These are phyloP conservation scores for Neodiprion fabricii DNA, from an alignment of 1,140 invertebrate species.

Conservation along the genomic window DNA sequence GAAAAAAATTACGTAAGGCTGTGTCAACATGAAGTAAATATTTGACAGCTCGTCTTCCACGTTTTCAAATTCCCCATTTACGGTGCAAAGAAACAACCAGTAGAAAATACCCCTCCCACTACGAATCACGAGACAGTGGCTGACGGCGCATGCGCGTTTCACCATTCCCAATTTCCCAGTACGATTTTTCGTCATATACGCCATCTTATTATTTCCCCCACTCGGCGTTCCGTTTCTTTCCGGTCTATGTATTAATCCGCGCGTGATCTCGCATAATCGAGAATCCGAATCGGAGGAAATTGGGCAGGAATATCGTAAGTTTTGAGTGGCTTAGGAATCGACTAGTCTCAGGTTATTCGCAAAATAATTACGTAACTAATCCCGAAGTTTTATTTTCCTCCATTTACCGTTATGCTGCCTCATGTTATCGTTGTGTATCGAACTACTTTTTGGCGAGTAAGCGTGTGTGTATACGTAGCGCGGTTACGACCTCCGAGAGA, in stretches of 20 bases:
- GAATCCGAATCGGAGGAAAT: neutral
- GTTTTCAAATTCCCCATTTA: neutral
- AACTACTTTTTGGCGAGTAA: constrained; percentile 38
- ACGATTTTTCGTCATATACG: neutral
- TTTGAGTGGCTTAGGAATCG: neutral
- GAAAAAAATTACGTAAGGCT: no score
- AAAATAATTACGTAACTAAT: no score
- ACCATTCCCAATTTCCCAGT: neutral
- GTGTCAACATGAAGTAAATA: no score
- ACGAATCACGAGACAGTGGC: neutral
- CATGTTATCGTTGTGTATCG: constrained; percentile 1
- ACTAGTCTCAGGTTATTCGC: no score
- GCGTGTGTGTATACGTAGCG: constrained; percentile 32
- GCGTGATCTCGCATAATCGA: neutral
- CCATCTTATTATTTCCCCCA: neutral
- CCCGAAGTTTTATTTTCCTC: no score
- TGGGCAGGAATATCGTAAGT: neutral
- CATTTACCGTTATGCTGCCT: no score
- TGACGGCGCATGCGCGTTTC: neutral
- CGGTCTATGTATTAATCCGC: neutral
- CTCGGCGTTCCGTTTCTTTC: neutral
- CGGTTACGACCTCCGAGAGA: constrained; percentile 38
- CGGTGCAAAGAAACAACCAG: neutral
- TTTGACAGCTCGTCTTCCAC: neutral
- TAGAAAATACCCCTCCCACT: neutral